phyloP scores from a whole-genome alignment of 2,888 invertebrate genomes.

The Cistogaster globosa region DNA sequence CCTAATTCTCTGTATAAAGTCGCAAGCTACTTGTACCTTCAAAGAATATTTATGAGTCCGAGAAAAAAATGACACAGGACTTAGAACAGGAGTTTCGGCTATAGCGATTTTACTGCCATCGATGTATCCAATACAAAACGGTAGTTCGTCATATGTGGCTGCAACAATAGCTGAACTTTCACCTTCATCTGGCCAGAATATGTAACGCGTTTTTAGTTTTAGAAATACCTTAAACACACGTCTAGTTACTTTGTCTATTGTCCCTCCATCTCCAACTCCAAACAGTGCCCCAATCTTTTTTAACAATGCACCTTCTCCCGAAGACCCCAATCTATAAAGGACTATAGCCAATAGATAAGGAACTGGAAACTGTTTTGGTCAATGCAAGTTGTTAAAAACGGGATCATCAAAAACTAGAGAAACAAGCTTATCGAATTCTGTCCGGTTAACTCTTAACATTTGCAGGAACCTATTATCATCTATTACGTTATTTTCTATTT shows the following conservation, averaged over 20 bases:
- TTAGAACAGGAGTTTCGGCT: background rate
- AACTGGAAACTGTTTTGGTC: no score
- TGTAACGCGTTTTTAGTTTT: slow-evolving; percentile 4
- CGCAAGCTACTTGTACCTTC: no score
- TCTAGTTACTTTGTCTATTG: background rate
- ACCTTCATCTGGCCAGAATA: no score
- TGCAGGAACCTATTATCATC: no score
- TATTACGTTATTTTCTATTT: no score
- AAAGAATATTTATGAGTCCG: background rate
- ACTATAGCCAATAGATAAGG: no score
- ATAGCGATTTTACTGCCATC: background rate
- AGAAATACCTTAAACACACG: slow-evolving; percentile 13
- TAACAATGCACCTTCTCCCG: background rate
- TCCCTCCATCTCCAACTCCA: background rate
- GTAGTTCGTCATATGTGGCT: no score
- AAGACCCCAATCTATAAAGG: background rate
- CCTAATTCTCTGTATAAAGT: background rate
- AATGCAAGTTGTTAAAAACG: no score
- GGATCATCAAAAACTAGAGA: no score
- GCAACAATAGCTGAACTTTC: no score
- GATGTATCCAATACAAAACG: slow-evolving; percentile 20
- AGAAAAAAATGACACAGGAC: slow-evolving; percentile 4
- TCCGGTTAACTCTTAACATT: no score
- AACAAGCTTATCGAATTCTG: no score
- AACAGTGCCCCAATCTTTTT: background rate